These are phyloP conservation scores for Oreortyx pictus DNA, from an alignment of 2,797 vertebrate species.

Conservation along the genomic window DNA sequence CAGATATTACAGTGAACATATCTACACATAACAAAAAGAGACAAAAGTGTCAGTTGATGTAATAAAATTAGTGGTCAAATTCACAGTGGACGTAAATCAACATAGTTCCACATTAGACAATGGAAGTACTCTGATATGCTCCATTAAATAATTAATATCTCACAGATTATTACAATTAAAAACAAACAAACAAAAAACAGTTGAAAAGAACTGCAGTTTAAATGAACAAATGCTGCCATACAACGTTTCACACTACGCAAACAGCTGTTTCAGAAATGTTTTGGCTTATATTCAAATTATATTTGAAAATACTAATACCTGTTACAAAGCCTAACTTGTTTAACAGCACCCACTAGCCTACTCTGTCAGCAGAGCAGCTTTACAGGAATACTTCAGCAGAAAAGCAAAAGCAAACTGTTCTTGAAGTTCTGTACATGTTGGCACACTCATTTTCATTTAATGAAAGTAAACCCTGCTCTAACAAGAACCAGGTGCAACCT, in stretches of 20 bases:
- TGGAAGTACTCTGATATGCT: not conserved
- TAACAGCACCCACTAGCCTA: not conserved
- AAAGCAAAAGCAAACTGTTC: not conserved
- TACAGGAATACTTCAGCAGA: not conserved
- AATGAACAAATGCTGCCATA: not conserved
- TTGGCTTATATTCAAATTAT: conserved; percentile 4
- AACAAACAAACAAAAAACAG: not conserved
- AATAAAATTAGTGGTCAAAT: not conserved
- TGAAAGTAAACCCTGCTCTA: not conserved
- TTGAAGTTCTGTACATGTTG: not conserved
- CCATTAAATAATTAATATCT: not conserved
- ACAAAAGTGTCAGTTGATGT: not conserved
- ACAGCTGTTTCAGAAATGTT: not conserved
- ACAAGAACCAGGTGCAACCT: not conserved
- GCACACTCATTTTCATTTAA: not conserved
- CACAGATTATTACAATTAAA: not conserved
- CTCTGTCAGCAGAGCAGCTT: not conserved
- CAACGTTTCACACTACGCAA: not conserved
- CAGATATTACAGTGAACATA: not conserved
- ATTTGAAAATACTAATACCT: conserved; percentile 15
- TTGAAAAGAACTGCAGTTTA: not conserved
- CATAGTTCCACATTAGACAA: not conserved
- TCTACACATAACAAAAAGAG: not conserved
- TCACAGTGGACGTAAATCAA: not conserved
- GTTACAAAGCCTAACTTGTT: not conserved